Evolutionary conservation across 2,797 vertebrate species (phyloP).

Genomic region (Champsocephalus gunnari): DNA sequence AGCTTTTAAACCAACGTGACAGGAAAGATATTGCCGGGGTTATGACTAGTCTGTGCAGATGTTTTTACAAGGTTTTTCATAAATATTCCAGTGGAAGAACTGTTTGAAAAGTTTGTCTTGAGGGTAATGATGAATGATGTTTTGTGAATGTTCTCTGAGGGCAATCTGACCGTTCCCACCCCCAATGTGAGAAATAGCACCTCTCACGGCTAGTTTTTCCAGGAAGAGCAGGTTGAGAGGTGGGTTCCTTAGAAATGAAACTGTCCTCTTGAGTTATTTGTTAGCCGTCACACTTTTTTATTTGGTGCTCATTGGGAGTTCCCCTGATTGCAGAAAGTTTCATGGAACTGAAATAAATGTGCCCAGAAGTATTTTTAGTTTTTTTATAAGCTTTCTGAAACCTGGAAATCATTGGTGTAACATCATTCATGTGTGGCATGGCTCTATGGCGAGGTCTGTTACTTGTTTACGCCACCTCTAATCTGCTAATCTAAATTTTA

Average conservation of each 20-base stretch:
- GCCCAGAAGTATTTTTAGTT: neutral
- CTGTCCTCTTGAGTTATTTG: neutral
- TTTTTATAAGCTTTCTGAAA: neutral
- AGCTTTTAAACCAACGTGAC: neutral
- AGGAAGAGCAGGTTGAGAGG: neutral
- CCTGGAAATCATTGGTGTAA: neutral
- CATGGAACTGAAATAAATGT: neutral
- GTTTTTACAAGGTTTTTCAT: neutral
- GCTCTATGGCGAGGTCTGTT: neutral
- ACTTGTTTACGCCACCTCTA: neutral
- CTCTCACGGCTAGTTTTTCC: conserved; percentile 9
- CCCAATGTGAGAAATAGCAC: conserved; percentile 47
- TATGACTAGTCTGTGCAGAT: neutral
- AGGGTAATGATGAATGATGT: neutral
- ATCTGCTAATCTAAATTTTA: neutral
- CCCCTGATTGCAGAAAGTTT: neutral
- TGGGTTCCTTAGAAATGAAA: neutral
- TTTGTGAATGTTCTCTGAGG: neutral
- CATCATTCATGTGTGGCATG: neutral
- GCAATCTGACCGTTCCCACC: conserved; percentile 27
- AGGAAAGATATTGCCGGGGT: neutral
- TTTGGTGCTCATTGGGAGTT: neutral
- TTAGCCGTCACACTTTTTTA: neutral
- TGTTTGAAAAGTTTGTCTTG: neutral
- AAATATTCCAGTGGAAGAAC: neutral